Evolutionary conservation across 2,888 invertebrate species (phyloP), one percentile per base, ranked within the genome.

Genomic region (Calephelis perditalis): DNA sequence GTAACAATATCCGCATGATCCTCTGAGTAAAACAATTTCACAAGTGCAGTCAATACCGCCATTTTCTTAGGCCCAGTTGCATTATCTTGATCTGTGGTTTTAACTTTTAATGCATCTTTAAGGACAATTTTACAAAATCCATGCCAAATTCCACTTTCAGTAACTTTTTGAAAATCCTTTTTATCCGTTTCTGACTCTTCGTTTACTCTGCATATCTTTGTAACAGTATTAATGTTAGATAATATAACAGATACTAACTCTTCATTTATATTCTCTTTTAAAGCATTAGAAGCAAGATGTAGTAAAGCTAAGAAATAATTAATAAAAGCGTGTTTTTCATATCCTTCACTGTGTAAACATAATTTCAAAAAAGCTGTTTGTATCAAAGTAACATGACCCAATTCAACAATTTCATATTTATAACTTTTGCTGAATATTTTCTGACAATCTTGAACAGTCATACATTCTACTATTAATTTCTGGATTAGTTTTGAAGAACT

Each of bases 61-160:
- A 96, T 73, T 44, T 94, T 71, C 65, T 91, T 79, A 0, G 92
- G 89, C 12, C 91, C 89, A 2, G 73, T 69, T 2, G 75, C 72
- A 49, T 71, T 80, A n/a, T 74, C 74, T 55, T 84, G 76, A 37
- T 79, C 77, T 2, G 76, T 81, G 0, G 81, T 79, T 68, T 76
- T 81, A 0, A 87, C 74, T 75, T 92, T 92, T 59, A 96, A 81
- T 0, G 94, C 94, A 68, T 92, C 89, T 75, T 94, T 95, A n/a
- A 96, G 81, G 5, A 92, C 91, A 37, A 91, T 90, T 75, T 93
- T 94, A 67, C 92, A 92, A 71, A 92, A 94, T 65, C 89, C 91
- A 63, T 92, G 88, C 91, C 94, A 93, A 10, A 83, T 73, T 40
- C 89, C 83, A 65, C 88, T 91, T 62, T 89, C 85, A 11, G 75